Base-by-base conservation (phyloP, 2,888 invertebrate species). In the Drosophila yooni region DNA sequence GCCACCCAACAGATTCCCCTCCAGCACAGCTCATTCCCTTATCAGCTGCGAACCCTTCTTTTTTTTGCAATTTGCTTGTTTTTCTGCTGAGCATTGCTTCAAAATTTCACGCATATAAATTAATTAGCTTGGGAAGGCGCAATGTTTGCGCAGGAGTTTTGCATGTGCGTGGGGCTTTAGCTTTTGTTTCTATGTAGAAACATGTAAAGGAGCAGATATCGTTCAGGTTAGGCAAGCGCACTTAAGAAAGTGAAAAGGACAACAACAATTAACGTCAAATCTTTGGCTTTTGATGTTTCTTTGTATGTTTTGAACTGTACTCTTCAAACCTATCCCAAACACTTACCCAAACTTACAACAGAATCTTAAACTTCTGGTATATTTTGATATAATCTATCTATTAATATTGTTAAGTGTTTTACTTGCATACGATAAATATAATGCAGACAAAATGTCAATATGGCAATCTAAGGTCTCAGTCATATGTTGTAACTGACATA, bases 61-160 rank as follows among this genome's bases (percentile, higher is more conserved):
- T 15, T 25, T 73, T 61, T 29, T 38, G 66, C 60, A 54, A 70
- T 81, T 81, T 67, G 60, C 69, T 46, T 70, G 76, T 66, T 72
- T 65, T 67, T 54, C 54, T 70, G 65, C 81, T 65, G 52, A 81
- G 83, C 73, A 86, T 75, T 85, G 84, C 79, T 69, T 79, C 80
- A 81, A 85, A 85, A 88, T 88, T 86, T 87, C 71, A 84, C 80
- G 77, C 88, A 80, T 85, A 82, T 73, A 78, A 87, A 87, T 82
- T 83, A 87, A 87, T 87, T 87, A 87, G 81, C 71, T 53, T 51
- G 38, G 4, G 5, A 50, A 31, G 65, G 71, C 79, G 67, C 21
- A 6, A 52, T 36, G 40, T 48, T 50, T 71, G 15, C 59, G 29
- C 25, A 38, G 46, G 65, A 48, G 25, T 60, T 56, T 61, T 52